Conservation (phyloP, 2,888 invertebrate species). For the Periphyllus acericola region DNA sequence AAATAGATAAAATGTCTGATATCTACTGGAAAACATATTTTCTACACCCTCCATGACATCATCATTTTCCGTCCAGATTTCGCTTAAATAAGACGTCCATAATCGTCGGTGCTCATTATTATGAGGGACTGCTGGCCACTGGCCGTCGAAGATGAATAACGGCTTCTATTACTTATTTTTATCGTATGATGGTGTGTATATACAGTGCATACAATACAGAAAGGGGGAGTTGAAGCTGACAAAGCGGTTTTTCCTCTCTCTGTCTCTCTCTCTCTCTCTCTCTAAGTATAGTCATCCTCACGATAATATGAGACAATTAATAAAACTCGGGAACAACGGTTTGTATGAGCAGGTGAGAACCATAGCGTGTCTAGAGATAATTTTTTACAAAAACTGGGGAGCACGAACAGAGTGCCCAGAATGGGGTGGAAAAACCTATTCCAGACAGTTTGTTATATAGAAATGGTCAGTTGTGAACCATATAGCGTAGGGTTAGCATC, state of each 20-base stretch:
- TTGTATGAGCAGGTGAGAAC: slow-evolving; percentile 50
- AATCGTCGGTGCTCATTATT: slow-evolving; percentile 45
- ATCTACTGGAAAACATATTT: slow-evolving; percentile 30
- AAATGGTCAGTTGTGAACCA: slow-evolving; percentile 5
- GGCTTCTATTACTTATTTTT: slow-evolving; percentile 58
- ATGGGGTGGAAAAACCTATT: slow-evolving; percentile 31
- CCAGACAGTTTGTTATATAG: slow-evolving; percentile 8
- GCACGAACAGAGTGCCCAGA: slow-evolving; percentile 8
- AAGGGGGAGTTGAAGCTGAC: slow-evolving; percentile 53
- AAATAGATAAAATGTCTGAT: slow-evolving; percentile 5
- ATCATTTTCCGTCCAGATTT: slow-evolving; percentile 54
- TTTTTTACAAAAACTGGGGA: slow-evolving; percentile 51
- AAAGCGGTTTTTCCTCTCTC: slow-evolving; percentile 47
- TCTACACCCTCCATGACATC: slow-evolving; percentile 52
- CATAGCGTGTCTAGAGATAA: slow-evolving; percentile 55
- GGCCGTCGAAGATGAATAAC: slow-evolving; percentile 59
- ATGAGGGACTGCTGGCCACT: slow-evolving; percentile 49
- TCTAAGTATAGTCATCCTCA: slow-evolving; percentile 39
- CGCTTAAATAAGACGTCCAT: slow-evolving; percentile 45
- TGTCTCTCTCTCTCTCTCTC: not conserved
- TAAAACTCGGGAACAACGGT: slow-evolving; percentile 47
- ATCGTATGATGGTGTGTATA: not conserved
- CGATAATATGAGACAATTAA: slow-evolving; percentile 56
- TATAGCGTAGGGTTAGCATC: slow-evolving; percentile 1
- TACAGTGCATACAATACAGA: slow-evolving; percentile 1